Conservation (phyloP, 1,140 invertebrate genomes). For the Popillia japonica region DNA sequence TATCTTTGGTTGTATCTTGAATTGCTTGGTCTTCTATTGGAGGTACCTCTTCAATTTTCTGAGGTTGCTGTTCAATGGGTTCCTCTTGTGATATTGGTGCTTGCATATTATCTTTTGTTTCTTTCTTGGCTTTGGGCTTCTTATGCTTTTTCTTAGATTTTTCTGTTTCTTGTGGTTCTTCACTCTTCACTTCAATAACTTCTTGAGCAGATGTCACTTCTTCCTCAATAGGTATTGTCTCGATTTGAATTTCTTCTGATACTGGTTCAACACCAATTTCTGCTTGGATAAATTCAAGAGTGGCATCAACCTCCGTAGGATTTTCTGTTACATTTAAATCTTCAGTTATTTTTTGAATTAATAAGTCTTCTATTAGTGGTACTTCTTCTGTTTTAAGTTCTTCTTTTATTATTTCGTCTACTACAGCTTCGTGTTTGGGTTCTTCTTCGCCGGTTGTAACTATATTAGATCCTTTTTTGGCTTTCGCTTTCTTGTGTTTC, state of each 20-base stretch:
- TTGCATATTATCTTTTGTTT: not conserved
- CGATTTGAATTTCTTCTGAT: not conserved
- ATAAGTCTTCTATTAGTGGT: not conserved
- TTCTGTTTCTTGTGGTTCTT: too few relatives aligned
- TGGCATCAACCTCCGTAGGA: constrained; percentile 10
- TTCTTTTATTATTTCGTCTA: not conserved
- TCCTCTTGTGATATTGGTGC: not conserved
- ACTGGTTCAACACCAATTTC: not conserved
- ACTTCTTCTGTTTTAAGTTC: not conserved
- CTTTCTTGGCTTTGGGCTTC: not conserved
- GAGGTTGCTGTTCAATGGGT: not conserved
- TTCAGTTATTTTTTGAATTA: constrained; percentile 17
- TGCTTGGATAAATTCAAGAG: not conserved
- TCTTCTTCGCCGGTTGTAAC: not conserved
- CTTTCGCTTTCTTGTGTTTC: not conserved
- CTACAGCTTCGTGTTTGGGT: not conserved
- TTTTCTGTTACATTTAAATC: constrained; percentile 36
- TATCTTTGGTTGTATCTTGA: too few relatives aligned
- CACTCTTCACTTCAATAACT: too few relatives aligned
- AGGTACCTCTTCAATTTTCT: constrained; percentile 14
- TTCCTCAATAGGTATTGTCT: too few relatives aligned
- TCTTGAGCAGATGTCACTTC: too few relatives aligned
- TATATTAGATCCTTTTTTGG: not conserved
- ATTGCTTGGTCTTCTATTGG: too few relatives aligned
- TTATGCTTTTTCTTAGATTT: constrained; percentile 37